Conservation (phyloP, 2,113 vertebrate genomes). For the Calidris pygmaea region DNA sequence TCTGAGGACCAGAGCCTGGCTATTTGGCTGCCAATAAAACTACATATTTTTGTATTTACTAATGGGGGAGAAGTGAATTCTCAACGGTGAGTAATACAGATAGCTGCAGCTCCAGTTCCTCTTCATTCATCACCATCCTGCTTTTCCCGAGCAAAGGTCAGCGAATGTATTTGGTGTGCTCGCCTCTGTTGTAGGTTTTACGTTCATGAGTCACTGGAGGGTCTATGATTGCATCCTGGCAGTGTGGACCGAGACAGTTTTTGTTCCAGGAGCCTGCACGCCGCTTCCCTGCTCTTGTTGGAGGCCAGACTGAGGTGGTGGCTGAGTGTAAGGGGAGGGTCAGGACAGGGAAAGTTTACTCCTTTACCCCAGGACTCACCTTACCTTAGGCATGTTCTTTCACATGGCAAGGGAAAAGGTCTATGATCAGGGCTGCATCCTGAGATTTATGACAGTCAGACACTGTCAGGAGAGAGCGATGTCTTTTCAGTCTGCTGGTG, state of each 20-base stretch:
- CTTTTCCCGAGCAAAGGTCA: background rate
- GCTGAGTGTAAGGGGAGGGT: background rate
- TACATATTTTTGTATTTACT: conserved; percentile 52
- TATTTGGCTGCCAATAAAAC: conserved; percentile 51
- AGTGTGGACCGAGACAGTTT: background rate
- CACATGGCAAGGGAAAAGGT: background rate
- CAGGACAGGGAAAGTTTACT: background rate
- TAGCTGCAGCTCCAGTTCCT: background rate
- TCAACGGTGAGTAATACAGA: conserved; percentile 26
- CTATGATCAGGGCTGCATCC: background rate
- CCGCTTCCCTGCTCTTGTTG: background rate
- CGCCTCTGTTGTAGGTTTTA: background rate
- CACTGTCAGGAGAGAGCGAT: background rate
- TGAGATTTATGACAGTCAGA: background rate
- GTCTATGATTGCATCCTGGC: background rate
- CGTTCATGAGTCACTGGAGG: background rate
- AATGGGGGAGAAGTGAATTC: conserved; percentile 20
- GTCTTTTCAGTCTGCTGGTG: background rate
- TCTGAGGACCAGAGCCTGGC: conserved; percentile 29
- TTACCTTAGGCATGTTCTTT: background rate
- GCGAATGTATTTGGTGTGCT: background rate
- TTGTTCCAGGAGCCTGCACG: background rate
- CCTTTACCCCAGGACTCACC: background rate
- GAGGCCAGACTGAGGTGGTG: background rate
- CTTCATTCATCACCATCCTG: conserved; percentile 10